phyloP scores from a whole-genome alignment of 2,888 invertebrate genomes.

The Erynnis tages region DNA sequence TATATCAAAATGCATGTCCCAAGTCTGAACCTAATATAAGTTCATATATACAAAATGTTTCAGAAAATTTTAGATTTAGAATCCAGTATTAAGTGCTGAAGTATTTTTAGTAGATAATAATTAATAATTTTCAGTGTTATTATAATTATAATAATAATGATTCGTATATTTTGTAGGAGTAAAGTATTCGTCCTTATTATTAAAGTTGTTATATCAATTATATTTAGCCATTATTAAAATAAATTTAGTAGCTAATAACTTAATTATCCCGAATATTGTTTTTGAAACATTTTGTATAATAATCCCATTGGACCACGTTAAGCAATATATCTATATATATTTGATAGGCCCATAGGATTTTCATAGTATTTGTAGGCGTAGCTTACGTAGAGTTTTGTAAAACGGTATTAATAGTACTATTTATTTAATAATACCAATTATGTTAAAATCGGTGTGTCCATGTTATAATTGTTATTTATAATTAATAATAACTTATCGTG shows the following conservation, averaged over 20 bases:
- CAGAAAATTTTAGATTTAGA: slow-evolving; percentile 6
- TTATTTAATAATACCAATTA: slow-evolving; percentile 19
- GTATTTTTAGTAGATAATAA: too few species aligned
- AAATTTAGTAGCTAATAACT: slow-evolving; percentile 2
- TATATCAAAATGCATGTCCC: slow-evolving; percentile 34
- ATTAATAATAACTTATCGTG: slow-evolving; percentile 6
- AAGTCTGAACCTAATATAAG: slow-evolving; percentile 51
- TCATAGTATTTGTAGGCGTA: slow-evolving; percentile 67
- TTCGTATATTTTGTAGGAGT: too few species aligned
- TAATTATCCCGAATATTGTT: not conserved
- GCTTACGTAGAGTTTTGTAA: slow-evolving; percentile 73
- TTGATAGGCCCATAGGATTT: slow-evolving; percentile 64
- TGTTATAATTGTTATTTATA: slow-evolving; percentile 32
- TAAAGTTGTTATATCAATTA: too few species aligned
- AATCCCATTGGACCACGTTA: slow-evolving; percentile 77
- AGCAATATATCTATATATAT: slow-evolving; percentile 75
- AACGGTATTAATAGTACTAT: slow-evolving; percentile 40
- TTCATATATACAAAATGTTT: slow-evolving; percentile 48
- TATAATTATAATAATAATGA: not conserved
- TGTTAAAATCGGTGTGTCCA: slow-evolving; percentile 46
- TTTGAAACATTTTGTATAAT: slow-evolving; percentile 38
- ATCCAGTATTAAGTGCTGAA: too few species aligned
- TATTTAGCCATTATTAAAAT: too few species aligned
- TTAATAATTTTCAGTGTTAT: too few species aligned
- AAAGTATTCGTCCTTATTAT: too few species aligned